These are phyloP conservation scores for Drosophila truncata DNA, from an alignment of 1,140 invertebrate genomes.

Conservation along the genomic window DNA sequence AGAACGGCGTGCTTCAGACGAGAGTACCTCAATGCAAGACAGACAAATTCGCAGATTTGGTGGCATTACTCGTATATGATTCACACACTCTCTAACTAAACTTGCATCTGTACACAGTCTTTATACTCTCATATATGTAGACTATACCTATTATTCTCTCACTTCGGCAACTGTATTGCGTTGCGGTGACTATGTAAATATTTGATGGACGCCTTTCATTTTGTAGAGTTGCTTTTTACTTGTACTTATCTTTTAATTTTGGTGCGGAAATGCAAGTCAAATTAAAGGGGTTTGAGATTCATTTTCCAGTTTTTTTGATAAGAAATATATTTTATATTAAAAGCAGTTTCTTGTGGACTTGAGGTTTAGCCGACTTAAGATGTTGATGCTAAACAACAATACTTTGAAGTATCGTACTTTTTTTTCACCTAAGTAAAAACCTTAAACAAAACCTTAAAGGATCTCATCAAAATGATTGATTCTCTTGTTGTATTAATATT, in stretches of 20 bases:
- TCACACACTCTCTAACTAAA: constrained; percentile 44
- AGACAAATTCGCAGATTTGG: constrained; percentile 63
- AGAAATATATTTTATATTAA: neutral
- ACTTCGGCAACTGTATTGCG: constrained; percentile 37
- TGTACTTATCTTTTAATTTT: constrained; percentile 9
- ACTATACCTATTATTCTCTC: constrained; percentile 26
- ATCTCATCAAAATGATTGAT: neutral
- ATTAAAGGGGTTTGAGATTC: neutral
- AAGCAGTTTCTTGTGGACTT: too few species aligned
- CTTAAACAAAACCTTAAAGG: too few species aligned
- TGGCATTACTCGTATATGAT: constrained; percentile 51
- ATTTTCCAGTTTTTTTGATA: too few species aligned
- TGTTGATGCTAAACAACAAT: too few species aligned
- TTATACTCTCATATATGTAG: constrained; percentile 43
- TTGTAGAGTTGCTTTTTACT: constrained; percentile 43
- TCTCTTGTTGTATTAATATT: neutral
- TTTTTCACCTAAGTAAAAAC: too few species aligned
- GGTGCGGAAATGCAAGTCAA: constrained; percentile 27
- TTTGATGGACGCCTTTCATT: constrained; percentile 58
- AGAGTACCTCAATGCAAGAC: constrained; percentile 82
- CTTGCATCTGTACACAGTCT: constrained; percentile 43
- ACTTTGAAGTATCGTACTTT: too few species aligned
- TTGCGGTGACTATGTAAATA: constrained; percentile 60
- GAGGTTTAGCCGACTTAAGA: too few species aligned
- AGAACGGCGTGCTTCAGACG: constrained; percentile 79